A percentile compares a stretch with the other conserved stretches of the same genome.
These are phyloP conservation scores for Glareola pratincola DNA, from an alignment of 2,113 vertebrate species.

Conservation along the genomic window DNA sequence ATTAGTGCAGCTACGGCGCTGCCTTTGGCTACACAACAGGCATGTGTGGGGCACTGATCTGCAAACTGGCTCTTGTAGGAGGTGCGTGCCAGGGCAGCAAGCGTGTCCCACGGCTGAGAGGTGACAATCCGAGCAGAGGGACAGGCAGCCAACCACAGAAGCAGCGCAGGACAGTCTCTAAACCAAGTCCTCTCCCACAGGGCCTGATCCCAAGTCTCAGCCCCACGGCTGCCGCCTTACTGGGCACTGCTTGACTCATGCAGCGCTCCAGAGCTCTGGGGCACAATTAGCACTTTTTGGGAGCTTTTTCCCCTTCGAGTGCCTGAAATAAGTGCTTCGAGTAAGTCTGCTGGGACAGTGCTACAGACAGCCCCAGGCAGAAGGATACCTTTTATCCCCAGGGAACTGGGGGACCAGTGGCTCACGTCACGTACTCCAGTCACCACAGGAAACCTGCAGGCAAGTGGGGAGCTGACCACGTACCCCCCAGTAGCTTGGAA, in stretches of 20 bases:
- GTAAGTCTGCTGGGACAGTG: background rate
- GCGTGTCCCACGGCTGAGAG: background rate
- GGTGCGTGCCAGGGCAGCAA: fast-evolving
- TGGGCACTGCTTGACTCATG: fast-evolving
- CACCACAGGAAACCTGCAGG: background rate
- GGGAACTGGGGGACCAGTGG: background rate
- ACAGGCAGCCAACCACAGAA: background rate
- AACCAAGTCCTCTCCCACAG: fast-evolving
- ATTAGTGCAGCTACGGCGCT: fast-evolving
- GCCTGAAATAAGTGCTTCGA: background rate
- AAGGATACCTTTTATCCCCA: background rate
- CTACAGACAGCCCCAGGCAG: background rate
- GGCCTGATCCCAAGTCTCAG: background rate
- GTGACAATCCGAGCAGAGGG: background rate
- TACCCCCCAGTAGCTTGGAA: fast-evolving
- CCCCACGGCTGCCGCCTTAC: fast-evolving
- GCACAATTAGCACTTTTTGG: background rate
- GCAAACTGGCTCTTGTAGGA: background rate
- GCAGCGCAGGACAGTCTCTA: background rate
- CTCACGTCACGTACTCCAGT: background rate
- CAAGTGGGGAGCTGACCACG: background rate
- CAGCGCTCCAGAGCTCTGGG: background rate
- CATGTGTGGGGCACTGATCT: fast-evolving
- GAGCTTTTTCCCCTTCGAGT: background rate
- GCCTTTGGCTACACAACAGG: background rate